Base-by-base conservation (phyloP, 2,888 invertebrate genomes). In the Smittia sp. region DNA sequence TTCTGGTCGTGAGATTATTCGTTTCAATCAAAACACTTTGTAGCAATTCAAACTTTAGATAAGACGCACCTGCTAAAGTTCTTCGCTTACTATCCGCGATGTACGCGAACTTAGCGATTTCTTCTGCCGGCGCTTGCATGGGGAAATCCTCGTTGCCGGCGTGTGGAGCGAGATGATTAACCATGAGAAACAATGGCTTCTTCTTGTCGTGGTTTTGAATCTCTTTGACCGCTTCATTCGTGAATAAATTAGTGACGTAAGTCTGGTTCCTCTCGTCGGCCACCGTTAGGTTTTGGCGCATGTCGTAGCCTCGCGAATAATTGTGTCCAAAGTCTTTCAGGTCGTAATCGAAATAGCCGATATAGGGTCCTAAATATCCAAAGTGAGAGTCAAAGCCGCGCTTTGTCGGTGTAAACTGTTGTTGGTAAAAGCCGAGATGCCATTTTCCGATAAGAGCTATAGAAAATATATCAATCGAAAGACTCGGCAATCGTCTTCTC, bases 361-460 rank as follows among this genome's bases (percentile, higher is more conserved):
- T 87, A 76, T 86, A 89, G 1, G 92, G 94, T 75, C 89, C 90
- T 85, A 91, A 91, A 79, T 93, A 94, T 1, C 96, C 96, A 79
- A 88, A 92, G 80, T 94, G 93, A 4, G 87, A 85, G 77, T 92
- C 89, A 78, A 92, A 96, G 1, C 94, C 94, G 38, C 93, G 85
- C 75, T 83, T 82, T 0, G 86, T 86, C 0, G 94, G 94, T 3
- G 90, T 87, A 78, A 83, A 84, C 1, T 77, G 76, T 0, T 79
- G 78, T 72, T 85, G 85, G 75, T 88, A 89, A 84, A 89, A 92
- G 1, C 96, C 96, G 74, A 96, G 86, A 80, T 92, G 91, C 96
- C 96, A 96, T 84, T 96, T 96, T 22, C 96, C 96, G 11, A 96
- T 86, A 32, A 93, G 85, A 80, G 93, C 90, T 0, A 94, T 94